Evolutionary conservation across 1,140 invertebrate genomes (phyloP), one percentile per base, ranked within the genome.

Genomic region (Neotoxoptera formosana): DNA sequence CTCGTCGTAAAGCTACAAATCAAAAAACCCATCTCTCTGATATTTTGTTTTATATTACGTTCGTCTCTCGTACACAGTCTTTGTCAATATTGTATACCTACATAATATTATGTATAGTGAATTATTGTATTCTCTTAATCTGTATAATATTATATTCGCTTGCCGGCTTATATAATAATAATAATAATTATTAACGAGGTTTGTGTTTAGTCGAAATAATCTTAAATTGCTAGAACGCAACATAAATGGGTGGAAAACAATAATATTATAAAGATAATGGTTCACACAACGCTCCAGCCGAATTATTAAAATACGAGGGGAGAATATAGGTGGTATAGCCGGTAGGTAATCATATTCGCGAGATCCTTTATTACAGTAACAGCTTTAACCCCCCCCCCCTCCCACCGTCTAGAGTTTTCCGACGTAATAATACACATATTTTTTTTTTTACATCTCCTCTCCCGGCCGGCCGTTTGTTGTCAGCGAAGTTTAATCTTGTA

Each of bases 401-500:
- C 67, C 21, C n/a, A 0, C 67, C 30, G 34, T 56, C 34, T 90
- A 48, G 23, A 60, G 53, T 56, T 91, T 30, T 6, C 36, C 34
- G 76, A 56, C 25, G 30, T 76, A 45, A 91, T n/a, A 76, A 45
- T 30, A 53, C 88, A 67, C 89, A 67, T 60, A 53, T 60, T 90
- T 90, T n/a, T 45, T 17, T 84, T 48, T 20, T 48, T n/a, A 6
- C 6, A 7, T 8, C 47, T 30, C 30, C 21, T 84, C 30, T 23
- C 36, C 23, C 21, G 2, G 20, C 34, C 36, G 53, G 56, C 45
- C 41, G 90, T 91, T 76, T 91, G 90, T 91, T 45, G 90, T 51
- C 91, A 30, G 90, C 30, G 0, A 83, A 83, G n/a, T 92, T 92
- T 92, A 81, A 92, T 92, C 91, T 92, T 47, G 76, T 47, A 81